Percentiles rank a stretch among this genome's conserved stretches.
phyloP scores from a whole-genome alignment of 2,797 vertebrate species.

The Momotus momota region DNA sequence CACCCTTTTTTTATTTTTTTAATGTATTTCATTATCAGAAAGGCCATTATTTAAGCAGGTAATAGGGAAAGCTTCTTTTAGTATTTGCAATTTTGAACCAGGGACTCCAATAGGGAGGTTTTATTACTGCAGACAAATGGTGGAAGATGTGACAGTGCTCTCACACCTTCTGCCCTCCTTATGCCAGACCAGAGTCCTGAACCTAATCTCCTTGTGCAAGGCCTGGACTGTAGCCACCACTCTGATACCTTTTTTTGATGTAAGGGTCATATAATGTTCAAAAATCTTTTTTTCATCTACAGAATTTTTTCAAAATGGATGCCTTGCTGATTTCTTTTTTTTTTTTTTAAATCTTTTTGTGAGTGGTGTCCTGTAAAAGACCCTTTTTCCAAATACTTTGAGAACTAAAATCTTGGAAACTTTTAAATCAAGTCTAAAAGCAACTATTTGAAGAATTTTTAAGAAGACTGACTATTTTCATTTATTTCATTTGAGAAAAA shows the following conservation, averaged over 20 bases:
- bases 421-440: not conserved
- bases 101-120: not conserved
- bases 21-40: not conserved
- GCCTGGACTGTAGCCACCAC: too few species aligned
- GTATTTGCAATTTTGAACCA: not conserved
- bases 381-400: not conserved
- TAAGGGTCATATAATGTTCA: not conserved
- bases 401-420: not conserved
- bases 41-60: not conserved
- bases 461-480: not conserved
- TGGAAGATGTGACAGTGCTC: too few species aligned
- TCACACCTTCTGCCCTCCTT: not conserved
- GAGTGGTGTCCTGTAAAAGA: not conserved
- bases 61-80: not conserved
- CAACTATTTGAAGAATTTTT: not conserved
- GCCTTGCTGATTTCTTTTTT: not conserved
- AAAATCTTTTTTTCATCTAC: not conserved
- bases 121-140: not conserved
- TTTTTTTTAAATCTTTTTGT: not conserved
- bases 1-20: not conserved
- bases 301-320: not conserved
- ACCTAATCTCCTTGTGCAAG: not conserved
- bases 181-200: not conserved
- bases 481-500: not conserved
- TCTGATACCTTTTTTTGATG: accelerated